Base-by-base conservation (phyloP, 2,888 invertebrate genomes). In the Antheraea assamensis region DNA sequence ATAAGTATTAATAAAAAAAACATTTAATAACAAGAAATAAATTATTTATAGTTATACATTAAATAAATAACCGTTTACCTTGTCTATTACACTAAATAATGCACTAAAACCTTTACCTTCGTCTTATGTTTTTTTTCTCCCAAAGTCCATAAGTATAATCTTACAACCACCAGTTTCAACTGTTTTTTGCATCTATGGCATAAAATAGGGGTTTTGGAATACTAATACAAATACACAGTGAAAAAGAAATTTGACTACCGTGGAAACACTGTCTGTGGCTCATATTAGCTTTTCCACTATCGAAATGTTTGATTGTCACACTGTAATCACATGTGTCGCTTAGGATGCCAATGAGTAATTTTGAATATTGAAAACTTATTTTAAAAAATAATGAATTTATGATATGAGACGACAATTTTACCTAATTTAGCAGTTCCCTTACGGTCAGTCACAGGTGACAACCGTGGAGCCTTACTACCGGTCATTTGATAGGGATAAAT, bases 21-120 rank as follows among this genome's bases (percentile, higher is more conserved):
- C 27, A 79, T 83, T 82, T 78, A 79, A 79, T 82, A 75, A 72
- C 21, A 49, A 78, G 70, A 76, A 55, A 68, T 70, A 72, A 68
- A 72, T 72, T 52, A 72, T 24, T 17, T 31, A 72, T 8, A 55
- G 47, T 68, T 70, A 52, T 68, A 66, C 66, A 66, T 27, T 64
- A 64, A 17, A 64, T 30, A 17, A 64, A 24, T 15, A 58, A 64
- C 61, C 61, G 4, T 64, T n/a, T 64, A 30, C 61, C 61, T 64
- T 30, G 27, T 30, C 27, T 30, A 17, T 64, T 10, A 27, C 27
- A 64, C 15, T 64, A 64, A 30, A 19, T 27, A 64, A 5, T 64
- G 27, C 15, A 64, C 61, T 30, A 64, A 64, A 64, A 64, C 30
- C 61, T 4, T 17, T 30, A 64, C 27, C 3, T 30, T 64, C 27